Conservation (phyloP, 2,888 invertebrate genomes). For the Xestoiulus laeticollis region DNA sequence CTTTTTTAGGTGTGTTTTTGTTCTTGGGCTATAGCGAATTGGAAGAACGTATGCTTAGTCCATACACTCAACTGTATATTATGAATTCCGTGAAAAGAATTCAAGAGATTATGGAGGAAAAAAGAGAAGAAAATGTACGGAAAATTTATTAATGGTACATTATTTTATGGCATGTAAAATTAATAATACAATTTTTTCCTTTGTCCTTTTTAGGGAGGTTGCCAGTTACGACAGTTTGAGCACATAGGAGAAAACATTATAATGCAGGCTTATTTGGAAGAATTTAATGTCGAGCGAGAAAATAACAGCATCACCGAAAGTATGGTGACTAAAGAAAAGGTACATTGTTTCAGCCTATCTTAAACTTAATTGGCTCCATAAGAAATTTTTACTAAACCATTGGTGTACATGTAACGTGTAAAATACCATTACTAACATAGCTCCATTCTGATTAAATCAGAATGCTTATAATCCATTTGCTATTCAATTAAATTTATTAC, state of each 20-base stretch:
- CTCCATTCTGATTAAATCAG: no score
- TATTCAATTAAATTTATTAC: no score
- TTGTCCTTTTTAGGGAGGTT: slow-evolving; percentile 48
- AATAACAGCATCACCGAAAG: slow-evolving; percentile 52
- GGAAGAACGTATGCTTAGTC: slow-evolving; percentile 83
- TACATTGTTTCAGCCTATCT: slow-evolving; percentile 6
- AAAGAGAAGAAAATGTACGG: slow-evolving; percentile 42
- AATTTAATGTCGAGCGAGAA: slow-evolving; percentile 49
- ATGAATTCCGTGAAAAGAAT: slow-evolving; percentile 66
- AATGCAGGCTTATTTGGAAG: slow-evolving; percentile 54
- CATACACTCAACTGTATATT: slow-evolving; percentile 83
- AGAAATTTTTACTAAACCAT: no score
- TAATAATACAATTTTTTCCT: slow-evolving; percentile 16
- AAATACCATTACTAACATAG: no score
- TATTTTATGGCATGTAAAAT: not conserved
- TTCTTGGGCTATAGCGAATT: slow-evolving; percentile 89
- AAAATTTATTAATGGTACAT: not conserved
- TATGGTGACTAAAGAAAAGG: slow-evolving; percentile 54
- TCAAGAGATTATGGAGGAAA: slow-evolving; percentile 51
- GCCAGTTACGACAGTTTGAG: slow-evolving; percentile 42
- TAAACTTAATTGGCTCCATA: no score
- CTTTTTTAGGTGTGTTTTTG: slow-evolving; percentile 80
- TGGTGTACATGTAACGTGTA: no score
- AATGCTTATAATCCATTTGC: no score
- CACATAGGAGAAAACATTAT: slow-evolving; percentile 54